Percentiles rank a stretch among this genome's conserved stretches.
phyloP scores from a whole-genome alignment of 2,113 vertebrate species.

The Halcyon senegalensis region DNA sequence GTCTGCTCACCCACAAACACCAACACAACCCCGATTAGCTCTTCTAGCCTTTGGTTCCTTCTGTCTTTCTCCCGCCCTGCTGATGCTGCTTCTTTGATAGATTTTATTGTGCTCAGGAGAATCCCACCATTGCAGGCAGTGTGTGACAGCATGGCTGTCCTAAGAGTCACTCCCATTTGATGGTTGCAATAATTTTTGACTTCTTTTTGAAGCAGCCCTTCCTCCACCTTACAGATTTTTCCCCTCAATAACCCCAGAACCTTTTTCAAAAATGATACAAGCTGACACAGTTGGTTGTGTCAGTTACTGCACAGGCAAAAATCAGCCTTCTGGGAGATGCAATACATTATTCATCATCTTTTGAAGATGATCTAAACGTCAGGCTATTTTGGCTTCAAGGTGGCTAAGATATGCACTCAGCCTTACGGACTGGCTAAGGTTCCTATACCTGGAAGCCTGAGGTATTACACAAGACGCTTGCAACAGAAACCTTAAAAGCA shows the following conservation, averaged over 20 bases:
- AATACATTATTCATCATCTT: conserved; percentile 58
- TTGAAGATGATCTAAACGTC: conserved; percentile 43
- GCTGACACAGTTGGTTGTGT: neutral
- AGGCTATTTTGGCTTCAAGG: conserved; percentile 41
- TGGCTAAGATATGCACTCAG: neutral
- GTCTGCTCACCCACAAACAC: neutral
- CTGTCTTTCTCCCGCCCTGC: neutral
- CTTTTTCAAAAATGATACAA: neutral
- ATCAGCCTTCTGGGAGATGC: conserved; percentile 24
- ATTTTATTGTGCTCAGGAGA: neutral
- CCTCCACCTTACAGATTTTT: neutral
- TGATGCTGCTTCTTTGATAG: neutral
- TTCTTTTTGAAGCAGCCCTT: neutral
- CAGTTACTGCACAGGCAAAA: conserved; percentile 1
- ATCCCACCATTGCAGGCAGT: neutral
- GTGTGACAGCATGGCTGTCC: neutral
- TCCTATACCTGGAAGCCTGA: neutral
- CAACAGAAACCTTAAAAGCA: conserved; percentile 57
- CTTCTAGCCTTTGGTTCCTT: neutral
- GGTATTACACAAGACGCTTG: neutral
- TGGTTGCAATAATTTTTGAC: neutral
- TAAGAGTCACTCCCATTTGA: neutral
- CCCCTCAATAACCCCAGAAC: neutral
- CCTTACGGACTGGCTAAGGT: neutral
- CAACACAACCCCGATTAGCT: neutral